Percentiles rank a stretch among this genome's conserved stretches.
These are phyloP conservation scores for Lonchura striata DNA, from an alignment of 2,113 vertebrate species.

Conservation along the genomic window DNA sequence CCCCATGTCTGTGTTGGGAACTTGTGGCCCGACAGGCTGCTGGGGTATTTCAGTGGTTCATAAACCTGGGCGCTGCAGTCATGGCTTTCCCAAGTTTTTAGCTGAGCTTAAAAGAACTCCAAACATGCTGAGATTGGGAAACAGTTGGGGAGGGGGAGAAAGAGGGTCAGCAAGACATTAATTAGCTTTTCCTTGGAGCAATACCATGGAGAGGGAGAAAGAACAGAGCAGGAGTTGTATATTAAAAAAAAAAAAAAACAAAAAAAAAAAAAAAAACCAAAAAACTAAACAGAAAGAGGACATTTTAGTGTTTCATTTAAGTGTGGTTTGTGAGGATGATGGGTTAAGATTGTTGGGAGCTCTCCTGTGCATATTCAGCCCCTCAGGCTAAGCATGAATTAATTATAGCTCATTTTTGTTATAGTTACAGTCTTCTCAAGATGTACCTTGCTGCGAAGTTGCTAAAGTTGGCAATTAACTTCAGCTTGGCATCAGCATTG, in stretches of 20 bases:
- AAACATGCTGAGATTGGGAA: background rate
- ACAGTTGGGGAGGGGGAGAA: background rate
- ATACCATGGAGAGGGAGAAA: background rate
- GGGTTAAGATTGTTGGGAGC: background rate
- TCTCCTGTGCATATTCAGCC: background rate
- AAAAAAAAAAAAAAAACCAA: too few species aligned
- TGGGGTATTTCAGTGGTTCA: background rate
- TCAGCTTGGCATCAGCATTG: background rate
- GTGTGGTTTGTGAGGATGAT: background rate
- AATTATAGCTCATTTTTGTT: conserved; percentile 7
- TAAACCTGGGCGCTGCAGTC: background rate
- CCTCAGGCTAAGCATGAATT: conserved; percentile 18
- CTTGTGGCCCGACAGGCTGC: accelerated
- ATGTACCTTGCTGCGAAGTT: background rate
- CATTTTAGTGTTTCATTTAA: background rate
- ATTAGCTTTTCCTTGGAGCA: conserved; percentile 3
- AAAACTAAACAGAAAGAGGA: background rate
- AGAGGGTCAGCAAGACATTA: background rate
- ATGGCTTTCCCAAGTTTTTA: background rate
- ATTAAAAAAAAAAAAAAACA: background rate
- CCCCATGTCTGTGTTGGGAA: background rate
- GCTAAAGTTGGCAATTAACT: background rate
- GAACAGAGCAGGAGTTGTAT: background rate
- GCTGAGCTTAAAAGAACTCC: background rate
- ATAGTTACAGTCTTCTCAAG: background rate